These are phyloP conservation scores for Cyclargus thomasi DNA, from an alignment of 1,140 invertebrate species.

Conservation along the genomic window DNA sequence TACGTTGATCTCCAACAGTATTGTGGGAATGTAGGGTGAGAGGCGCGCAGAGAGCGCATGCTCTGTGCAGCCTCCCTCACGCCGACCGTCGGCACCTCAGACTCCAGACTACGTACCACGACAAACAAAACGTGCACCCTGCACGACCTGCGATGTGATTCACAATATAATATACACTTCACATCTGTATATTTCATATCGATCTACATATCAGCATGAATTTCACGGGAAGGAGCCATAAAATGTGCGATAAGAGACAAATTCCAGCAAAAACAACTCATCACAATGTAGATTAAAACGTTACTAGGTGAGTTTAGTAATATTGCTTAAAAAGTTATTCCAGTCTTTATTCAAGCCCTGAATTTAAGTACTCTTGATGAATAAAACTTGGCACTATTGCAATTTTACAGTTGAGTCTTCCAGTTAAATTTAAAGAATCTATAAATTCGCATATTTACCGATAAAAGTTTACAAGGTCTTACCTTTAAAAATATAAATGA, in stretches of 20 bases:
- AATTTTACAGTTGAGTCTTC: no score
- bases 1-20: not conserved
- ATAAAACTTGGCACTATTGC: no score
- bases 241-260: not conserved
- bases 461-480: no score
- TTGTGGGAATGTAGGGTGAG: constrained; percentile 1
- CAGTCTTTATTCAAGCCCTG: no score
- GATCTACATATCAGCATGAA: constrained; percentile 1
- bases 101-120: not conserved
- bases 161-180: not conserved
- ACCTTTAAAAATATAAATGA: no score
- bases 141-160: not conserved
- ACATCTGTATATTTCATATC: not conserved
- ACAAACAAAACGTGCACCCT: not conserved
- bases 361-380: no score
- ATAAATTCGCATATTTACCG: no score
- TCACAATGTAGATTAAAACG: not conserved
- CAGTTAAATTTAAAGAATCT: no score
- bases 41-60: constrained; percentile 36
- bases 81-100: not conserved
- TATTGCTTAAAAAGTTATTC: no score
- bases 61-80: constrained; percentile 43
- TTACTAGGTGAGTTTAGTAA: not conserved
- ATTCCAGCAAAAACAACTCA: not conserved
- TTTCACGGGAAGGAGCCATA: not conserved